Conservation (phyloP, 1,140 invertebrate species). For the Holotrichia oblita region DNA sequence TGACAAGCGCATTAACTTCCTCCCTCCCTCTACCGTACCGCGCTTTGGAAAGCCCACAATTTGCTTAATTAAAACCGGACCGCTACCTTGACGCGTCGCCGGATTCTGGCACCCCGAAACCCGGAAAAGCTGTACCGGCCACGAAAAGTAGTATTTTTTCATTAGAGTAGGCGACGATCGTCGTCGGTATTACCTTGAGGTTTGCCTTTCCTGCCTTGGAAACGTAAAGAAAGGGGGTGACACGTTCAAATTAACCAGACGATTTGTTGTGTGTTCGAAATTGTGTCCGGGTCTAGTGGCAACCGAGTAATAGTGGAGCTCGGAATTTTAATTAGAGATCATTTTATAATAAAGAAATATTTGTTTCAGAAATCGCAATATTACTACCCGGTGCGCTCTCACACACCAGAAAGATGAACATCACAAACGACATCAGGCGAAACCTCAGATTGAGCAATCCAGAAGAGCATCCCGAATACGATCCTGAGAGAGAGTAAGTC, state of each 20-base stretch:
- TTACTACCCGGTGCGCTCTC: slow-evolving; percentile 78
- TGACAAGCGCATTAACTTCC: not conserved
- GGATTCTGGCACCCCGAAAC: not conserved
- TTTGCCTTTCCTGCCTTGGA: too few species aligned
- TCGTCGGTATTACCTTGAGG: too few species aligned
- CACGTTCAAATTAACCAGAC: too few species aligned
- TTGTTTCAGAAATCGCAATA: slow-evolving; percentile 79
- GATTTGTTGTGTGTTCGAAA: too few species aligned
- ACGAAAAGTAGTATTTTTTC: too few species aligned
- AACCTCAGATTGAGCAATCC: slow-evolving; percentile 79
- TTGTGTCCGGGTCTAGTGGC: too few species aligned
- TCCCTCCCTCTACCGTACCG: not conserved
- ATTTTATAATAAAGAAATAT: too few species aligned
- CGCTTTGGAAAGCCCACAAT: not conserved
- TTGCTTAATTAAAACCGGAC: slow-evolving; percentile 7
- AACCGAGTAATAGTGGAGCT: too few species aligned
- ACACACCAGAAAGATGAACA: slow-evolving; percentile 73
- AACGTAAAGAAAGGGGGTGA: too few species aligned
- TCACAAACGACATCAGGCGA: slow-evolving; percentile 77
- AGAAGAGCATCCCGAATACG: slow-evolving; percentile 74
- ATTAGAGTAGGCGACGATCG: too few species aligned
- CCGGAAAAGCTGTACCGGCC: too few species aligned
- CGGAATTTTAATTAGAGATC: too few species aligned
- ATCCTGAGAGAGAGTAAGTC: slow-evolving; percentile 84
- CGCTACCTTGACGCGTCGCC: not conserved